Percentiles rank a stretch among this genome's conserved stretches.
These are phyloP conservation scores for Microplitis mediator DNA, from an alignment of 1,140 invertebrate species.

Conservation along the genomic window DNA sequence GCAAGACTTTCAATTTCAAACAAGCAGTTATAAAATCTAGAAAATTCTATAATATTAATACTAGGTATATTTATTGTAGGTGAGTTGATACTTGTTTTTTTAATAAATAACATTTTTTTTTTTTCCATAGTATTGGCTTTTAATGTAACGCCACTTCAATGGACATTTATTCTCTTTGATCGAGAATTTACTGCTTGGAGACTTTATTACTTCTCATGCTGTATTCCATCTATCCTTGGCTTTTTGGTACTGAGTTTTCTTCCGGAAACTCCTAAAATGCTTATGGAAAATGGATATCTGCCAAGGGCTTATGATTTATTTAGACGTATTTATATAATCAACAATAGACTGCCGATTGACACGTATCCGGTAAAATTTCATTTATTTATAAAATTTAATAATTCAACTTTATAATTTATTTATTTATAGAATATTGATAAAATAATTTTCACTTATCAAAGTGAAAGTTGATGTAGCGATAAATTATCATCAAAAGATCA, in stretches of 20 bases:
- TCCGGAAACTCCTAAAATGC: conserved; percentile 65
- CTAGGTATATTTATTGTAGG: neutral
- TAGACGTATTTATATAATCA: conserved; percentile 55
- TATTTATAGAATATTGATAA: too few relatives aligned
- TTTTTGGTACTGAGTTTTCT: conserved; percentile 46
- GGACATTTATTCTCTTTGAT: conserved; percentile 46
- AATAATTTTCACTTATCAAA: too few relatives aligned
- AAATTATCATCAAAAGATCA: neutral
- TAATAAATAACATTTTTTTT: conserved; percentile 21
- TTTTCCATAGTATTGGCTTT: conserved; percentile 61
- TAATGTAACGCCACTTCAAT: conserved; percentile 58
- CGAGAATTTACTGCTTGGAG: conserved; percentile 64
- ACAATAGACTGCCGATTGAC: conserved; percentile 49
- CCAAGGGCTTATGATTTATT: conserved; percentile 56
- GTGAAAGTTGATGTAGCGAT: too few relatives aligned
- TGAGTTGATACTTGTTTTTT: neutral
- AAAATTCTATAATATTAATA: neutral
- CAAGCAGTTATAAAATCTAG: neutral
- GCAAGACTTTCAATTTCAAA: neutral
- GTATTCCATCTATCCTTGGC: conserved; percentile 50
- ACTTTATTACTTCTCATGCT: conserved; percentile 62
- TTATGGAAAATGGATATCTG: conserved; percentile 57
- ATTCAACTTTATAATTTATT: too few relatives aligned
- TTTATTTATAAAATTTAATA: too few relatives aligned
- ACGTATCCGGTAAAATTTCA: conserved; percentile 55